A percentile compares a stretch with the other conserved stretches of the same genome.
Conservation (phyloP, 30 jellyfish, hydroid and myxozoan species). For the Rhopilema esculentum region DNA sequence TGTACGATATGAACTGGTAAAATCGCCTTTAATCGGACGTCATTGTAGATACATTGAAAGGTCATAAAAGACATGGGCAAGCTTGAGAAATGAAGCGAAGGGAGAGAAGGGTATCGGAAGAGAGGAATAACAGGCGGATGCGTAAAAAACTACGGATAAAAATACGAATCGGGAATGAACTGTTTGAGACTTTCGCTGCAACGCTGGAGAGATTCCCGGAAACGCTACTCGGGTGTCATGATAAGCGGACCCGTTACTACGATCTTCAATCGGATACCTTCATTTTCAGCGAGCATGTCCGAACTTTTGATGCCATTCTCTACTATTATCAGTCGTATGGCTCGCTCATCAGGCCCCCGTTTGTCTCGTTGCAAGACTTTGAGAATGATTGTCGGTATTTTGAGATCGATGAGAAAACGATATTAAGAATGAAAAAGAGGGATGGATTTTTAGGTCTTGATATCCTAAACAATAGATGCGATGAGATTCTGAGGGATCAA, state of each 20-base stretch:
- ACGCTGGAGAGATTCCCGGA: conserved; percentile 87
- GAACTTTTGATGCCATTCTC: conserved; percentile 86
- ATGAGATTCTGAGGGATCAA: neutral
- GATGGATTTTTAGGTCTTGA: conserved; percentile 73
- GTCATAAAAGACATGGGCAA: neutral
- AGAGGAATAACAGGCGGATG: neutral
- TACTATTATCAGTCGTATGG: conserved; percentile 90
- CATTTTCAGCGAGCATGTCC: conserved; percentile 48
- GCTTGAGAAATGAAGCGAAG: neutral
- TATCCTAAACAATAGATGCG: neutral
- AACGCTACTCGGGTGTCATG: conserved; percentile 81
- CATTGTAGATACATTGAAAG: neutral
- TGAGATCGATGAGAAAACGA: conserved; percentile 71
- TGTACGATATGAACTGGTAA: neutral
- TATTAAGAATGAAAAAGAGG: conserved; percentile 66
- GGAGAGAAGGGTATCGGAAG: neutral
- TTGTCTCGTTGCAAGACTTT: conserved; percentile 72
- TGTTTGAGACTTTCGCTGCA: conserved; percentile 73
- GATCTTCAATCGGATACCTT: conserved; percentile 15
- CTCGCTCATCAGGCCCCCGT: conserved; percentile 82
- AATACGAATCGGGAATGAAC: conserved; percentile 69
- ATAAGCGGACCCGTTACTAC: conserved; percentile 37
- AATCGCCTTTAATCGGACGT: neutral
- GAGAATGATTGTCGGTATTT: conserved; percentile 80
- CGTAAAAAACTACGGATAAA: conserved; percentile 24